Evolutionary conservation across 2,888 invertebrate species (phyloP).

Genomic region (Augiades crinisus): DNA sequence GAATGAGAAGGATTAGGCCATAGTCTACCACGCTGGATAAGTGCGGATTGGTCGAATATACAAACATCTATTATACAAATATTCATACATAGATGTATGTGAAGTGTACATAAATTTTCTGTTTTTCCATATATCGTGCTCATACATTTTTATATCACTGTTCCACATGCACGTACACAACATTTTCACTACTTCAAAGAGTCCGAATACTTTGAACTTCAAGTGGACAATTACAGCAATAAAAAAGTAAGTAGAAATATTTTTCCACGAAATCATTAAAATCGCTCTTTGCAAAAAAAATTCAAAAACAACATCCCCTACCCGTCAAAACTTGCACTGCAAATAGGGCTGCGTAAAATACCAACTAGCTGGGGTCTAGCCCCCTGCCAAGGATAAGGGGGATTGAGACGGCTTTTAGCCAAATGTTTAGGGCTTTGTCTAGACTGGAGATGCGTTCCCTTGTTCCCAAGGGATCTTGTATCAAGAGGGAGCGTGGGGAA

Average conservation of each 20-base stretch:
- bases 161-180: not conserved
- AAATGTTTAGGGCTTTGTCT: constrained; percentile 27
- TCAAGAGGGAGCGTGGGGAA: constrained; percentile 12
- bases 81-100: too few species aligned
- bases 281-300: constrained; percentile 4
- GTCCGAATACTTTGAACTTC: constrained; percentile 1
- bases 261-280: constrained; percentile 14
- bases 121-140: too few species aligned
- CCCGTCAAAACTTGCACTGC: constrained; percentile 8
- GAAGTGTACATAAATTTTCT: too few species aligned
- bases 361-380: constrained; percentile 11
- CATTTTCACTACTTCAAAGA: not conserved
- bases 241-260: constrained; percentile 1
- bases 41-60: too few species aligned
- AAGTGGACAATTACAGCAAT: constrained; percentile 2
- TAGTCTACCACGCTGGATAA: too few species aligned
- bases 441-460: constrained; percentile 21
- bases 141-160: too few species aligned
- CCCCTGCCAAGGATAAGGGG: constrained; percentile 4
- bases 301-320: not conserved
- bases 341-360: constrained; percentile 16
- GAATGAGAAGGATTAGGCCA: too few species aligned
- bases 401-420: constrained; percentile 24
- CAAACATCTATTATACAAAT: too few species aligned
- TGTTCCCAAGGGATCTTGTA: constrained; percentile 18